Percentiles rank a stretch among this genome's conserved stretches.
Evolutionary conservation across 2,888 invertebrate genomes (phyloP).

Genomic region (Hyalella azteca): DNA sequence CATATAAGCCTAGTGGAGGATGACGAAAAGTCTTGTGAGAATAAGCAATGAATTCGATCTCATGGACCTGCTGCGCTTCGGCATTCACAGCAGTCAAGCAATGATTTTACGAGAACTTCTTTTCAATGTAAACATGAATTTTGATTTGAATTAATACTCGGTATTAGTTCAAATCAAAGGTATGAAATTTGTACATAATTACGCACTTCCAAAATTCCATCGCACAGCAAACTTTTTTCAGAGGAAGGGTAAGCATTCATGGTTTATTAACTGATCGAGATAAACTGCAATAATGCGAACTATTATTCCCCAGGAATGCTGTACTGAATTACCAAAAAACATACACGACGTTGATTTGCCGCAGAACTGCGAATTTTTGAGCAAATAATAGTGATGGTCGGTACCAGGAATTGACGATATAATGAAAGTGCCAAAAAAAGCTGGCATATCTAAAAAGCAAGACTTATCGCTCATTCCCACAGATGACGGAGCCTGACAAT

Average conservation of each 20-base stretch:
- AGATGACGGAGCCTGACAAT: constrained; percentile 3
- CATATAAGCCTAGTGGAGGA: no score
- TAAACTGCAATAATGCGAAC: background rate
- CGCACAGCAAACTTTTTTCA: no score
- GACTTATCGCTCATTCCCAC: constrained; percentile 12
- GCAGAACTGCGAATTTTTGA: background rate
- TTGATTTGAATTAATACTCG: no score
- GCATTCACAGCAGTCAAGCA: no score
- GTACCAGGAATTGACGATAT: background rate
- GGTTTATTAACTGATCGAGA: background rate
- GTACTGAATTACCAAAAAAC: background rate
- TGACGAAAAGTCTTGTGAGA: no score
- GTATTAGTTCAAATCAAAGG: no score
- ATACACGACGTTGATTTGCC: background rate
- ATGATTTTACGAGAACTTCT: no score
- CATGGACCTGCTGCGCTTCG: no score
- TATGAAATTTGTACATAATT: no score
- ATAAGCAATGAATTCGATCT: no score
- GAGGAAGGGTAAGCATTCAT: background rate
- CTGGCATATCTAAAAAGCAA: background rate
- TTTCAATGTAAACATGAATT: no score
- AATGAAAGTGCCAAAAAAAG: background rate
- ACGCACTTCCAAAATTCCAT: no score
- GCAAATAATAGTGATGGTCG: background rate
- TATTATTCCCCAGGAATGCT: background rate